Evolutionary conservation across 2,113 vertebrate species (phyloP), one percentile per base, ranked within the genome.

Genomic region (Nothobranchius kuhntae): DNA sequence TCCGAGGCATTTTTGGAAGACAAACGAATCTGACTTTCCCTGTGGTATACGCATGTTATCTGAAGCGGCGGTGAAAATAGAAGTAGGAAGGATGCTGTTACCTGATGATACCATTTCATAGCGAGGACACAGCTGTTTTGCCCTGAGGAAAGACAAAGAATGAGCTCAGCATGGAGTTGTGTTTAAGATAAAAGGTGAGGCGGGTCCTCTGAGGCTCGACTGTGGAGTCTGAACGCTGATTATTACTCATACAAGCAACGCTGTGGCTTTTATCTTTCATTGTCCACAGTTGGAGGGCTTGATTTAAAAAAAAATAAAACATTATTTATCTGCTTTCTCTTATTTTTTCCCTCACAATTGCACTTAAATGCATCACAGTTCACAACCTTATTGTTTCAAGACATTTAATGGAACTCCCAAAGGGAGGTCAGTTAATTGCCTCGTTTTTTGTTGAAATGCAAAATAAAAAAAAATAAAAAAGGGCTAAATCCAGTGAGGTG

Each of bases 41-140:
- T 57, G 73, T 83, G 86, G 81, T 70, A 67, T 38, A 21, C 12
- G 14, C 13, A 6, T 46, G 53, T 65, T 75, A 65, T 85, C 79
- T 87, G 84, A 86, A 82, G 68, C 44, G 42, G 62, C 24, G 60
- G 61, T 48, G 60, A 2, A 78, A 75, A 83, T 50, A 80, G 71
- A 68, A 64, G 53, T 14, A 65, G 65, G 60, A 72, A 82, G 65
- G 44, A 62, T 67, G 81, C 45, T 7, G 70, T 75, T 87, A 73
- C 80, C 57, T 65, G 68, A 70, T 73, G 66, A 72, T 68, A 38
- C 45, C 50, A 17, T 70, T 74, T 75, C 12, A 47, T 42, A 71
- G 65, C 7, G 30, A 81, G 73, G 51, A 79, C 69, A 53, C 51
- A 62, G 47, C 47, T 44, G 38, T 56, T 75, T 57, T 35, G 61